Evolutionary conservation across 2,888 invertebrate species (phyloP).

Genomic region (Lepidochitona cinerea): DNA sequence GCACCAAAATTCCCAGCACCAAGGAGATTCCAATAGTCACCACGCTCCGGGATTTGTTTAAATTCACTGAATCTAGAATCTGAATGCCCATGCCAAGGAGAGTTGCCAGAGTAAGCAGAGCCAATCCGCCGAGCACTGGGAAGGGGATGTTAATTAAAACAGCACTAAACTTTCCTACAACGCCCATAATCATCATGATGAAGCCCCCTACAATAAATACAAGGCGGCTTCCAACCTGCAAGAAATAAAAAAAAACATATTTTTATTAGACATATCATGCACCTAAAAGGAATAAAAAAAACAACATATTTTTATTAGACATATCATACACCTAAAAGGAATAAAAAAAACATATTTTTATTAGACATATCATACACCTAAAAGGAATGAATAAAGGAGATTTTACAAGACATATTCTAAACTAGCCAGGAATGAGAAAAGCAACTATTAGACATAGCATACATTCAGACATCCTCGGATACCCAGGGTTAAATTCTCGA

Average conservation of each 20-base stretch:
- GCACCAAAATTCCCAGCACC: neutral
- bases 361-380: too few relatives aligned
- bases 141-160: neutral
- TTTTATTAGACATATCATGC: too few relatives aligned
- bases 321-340: too few relatives aligned
- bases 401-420: too few relatives aligned
- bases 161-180: neutral
- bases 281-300: too few relatives aligned
- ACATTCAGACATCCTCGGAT: too few relatives aligned
- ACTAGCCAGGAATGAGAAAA: too few relatives aligned
- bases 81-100: neutral
- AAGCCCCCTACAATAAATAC: neutral
- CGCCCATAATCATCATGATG: conserved; percentile 2
- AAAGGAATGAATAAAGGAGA: too few relatives aligned
- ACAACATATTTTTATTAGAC: too few relatives aligned
- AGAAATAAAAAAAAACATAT: neutral
- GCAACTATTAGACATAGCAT: too few relatives aligned
- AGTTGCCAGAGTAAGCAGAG: neutral
- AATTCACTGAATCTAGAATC: neutral
- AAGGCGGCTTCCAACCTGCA: neutral
- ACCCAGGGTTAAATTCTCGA: too few relatives aligned
- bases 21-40: neutral
- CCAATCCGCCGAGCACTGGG: neutral
- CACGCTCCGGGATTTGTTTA: neutral
- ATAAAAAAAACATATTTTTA: too few relatives aligned